Base-by-base conservation (phyloP, 1,140 invertebrate species). In the Radopholus similis region DNA sequence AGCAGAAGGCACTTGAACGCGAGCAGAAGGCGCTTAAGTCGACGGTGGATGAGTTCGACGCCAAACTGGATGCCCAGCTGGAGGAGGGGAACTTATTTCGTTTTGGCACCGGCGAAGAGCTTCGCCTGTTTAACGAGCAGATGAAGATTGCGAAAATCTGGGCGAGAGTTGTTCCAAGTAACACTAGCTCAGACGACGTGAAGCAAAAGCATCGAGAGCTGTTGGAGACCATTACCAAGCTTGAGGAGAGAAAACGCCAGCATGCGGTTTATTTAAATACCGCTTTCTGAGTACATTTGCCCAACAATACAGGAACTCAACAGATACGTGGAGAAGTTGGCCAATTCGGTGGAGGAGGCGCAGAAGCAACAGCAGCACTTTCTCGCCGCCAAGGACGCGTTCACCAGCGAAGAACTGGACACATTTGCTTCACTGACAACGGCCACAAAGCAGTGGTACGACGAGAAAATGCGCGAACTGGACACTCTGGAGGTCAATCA, bases 1-100 rank as follows among this genome's bases (percentile, higher is more conserved):
- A 70, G 47, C 53, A 60, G 23, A 88, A 92, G 74, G 85, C 88
- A 64, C 85, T 87, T 53, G 95, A 97, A 83, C 86, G 90, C 64
- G 90, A 64, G 92, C 86, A 92, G 37, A 97, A 98, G 83, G 88
- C 88, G 67, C 85, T 97, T 13, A 94, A 97, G 84, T 88, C 91
- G 15, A 92, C 90, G 82, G 90, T 96, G 3, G 91, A 95, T 76
- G 92, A 96, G 79, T 87, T 89, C 6, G 89, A 90, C 82, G 89
- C 91, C n/a, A n/a, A n/a, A n/a, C n/a, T n/a, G n/a, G n/a, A n/a
- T n/a, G n/a, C n/a, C 82, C 92, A 91, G 84, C 84, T 96, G 38
- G 87, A 89, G 57, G 15, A 28, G 47, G 30, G 47, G 47, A n/a
- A n/a, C n/a, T n/a, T n/a, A n/a, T n/a, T n/a, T n/a, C n/a, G n/a